A percentile compares a stretch with the other conserved stretches of the same genome.
Evolutionary conservation across 1,140 invertebrate species (phyloP).

Genomic region (Aphaenogaster ashmeadi): DNA sequence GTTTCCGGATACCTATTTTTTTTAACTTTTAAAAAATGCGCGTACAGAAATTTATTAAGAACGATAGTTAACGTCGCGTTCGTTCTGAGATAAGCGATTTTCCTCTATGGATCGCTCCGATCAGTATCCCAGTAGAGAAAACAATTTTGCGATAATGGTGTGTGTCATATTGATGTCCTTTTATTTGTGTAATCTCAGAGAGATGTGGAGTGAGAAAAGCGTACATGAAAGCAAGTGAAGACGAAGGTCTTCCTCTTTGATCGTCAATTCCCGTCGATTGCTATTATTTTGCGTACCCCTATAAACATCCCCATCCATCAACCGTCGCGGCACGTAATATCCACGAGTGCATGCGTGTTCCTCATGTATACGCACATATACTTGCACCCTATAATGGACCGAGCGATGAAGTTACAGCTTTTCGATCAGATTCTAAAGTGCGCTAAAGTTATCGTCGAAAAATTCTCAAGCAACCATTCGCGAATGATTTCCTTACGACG

Average conservation of each 20-base stretch:
- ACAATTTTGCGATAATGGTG: slow-evolving; percentile 59
- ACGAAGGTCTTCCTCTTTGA: neutral
- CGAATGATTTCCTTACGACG: neutral
- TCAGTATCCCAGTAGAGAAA: neutral
- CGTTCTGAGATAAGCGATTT: slow-evolving; percentile 35
- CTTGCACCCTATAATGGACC: slow-evolving; percentile 17
- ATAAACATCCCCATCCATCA: slow-evolving; percentile 70
- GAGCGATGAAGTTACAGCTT: slow-evolving; percentile 21
- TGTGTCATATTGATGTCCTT: slow-evolving; percentile 24
- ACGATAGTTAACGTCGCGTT: slow-evolving; percentile 38
- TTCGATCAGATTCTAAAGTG: slow-evolving; percentile 32
- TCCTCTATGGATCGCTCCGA: neutral
- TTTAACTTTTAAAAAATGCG: neutral
- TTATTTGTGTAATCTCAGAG: slow-evolving; percentile 58
- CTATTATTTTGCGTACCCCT: slow-evolving; percentile 61
- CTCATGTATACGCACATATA: neutral
- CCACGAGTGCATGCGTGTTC: neutral
- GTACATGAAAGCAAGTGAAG: neutral
- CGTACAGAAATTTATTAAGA: slow-evolving; percentile 38
- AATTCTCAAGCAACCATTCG: slow-evolving; percentile 20
- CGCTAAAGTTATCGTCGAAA: slow-evolving; percentile 3
- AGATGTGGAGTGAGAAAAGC: neutral
- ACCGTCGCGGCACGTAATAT: slow-evolving; percentile 45
- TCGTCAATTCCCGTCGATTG: slow-evolving; percentile 67
- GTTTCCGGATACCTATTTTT: neutral